A percentile compares a stretch with the other conserved stretches of the same genome.
These are phyloP conservation scores for Chionomys nivalis DNA, from an alignment of 2,113 vertebrate genomes.

Conservation along the genomic window DNA sequence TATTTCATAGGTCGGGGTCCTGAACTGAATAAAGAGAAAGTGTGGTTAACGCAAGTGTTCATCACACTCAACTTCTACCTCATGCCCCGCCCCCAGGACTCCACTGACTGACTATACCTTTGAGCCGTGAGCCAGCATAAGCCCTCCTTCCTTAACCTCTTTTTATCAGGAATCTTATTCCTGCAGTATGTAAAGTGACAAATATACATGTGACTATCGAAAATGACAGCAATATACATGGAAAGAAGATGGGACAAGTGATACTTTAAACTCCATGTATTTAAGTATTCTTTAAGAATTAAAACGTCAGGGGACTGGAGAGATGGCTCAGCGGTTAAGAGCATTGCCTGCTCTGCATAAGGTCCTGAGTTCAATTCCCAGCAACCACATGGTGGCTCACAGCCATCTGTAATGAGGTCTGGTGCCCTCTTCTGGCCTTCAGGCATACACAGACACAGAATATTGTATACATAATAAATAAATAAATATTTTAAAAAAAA, in stretches of 20 bases:
- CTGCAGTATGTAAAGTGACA: neutral
- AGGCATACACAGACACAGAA: too few species aligned
- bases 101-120: neutral
- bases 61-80: neutral
- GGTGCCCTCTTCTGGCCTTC: too few species aligned
- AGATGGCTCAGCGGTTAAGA: too few species aligned
- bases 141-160: neutral
- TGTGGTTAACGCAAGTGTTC: neutral
- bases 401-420: too few species aligned
- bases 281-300: slow-evolving; percentile 32
- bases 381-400: too few species aligned
- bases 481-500: too few species aligned
- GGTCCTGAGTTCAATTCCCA: too few species aligned
- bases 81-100: neutral
- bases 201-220: neutral
- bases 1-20: neutral
- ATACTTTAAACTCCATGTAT: slow-evolving; percentile 6
- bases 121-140: neutral
- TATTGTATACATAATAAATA: too few species aligned
- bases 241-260: neutral
- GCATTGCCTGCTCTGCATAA: too few species aligned
- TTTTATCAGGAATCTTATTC: neutral
- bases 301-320: too few species aligned
- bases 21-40: neutral
- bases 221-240: neutral